Evolutionary conservation across 2,797 vertebrate genomes (phyloP).

Genomic region (Kryptolebias ocellatus): DNA sequence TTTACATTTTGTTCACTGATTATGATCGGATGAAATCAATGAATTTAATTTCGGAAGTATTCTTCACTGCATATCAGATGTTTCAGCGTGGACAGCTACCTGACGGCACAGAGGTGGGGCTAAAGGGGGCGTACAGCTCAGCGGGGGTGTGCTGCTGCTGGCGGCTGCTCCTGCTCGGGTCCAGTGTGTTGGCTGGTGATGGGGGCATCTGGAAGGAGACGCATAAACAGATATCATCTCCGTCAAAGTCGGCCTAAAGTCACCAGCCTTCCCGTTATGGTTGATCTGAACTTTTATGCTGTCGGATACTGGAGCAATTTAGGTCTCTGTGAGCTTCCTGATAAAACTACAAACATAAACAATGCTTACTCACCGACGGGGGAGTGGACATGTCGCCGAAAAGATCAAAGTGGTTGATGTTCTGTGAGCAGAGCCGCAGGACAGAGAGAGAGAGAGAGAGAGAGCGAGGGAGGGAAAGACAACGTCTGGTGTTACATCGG

Average conservation of each 20-base stretch:
- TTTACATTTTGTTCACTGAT: too few species aligned
- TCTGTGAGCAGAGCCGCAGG: conserved; percentile 76
- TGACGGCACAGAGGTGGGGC: conserved; percentile 95
- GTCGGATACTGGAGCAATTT: conserved; percentile 18
- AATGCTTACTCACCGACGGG: conserved; percentile 90
- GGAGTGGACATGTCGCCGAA: conserved; percentile 99
- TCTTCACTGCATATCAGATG: not conserved
- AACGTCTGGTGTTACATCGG: conserved; percentile 63
- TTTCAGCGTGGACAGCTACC: conserved; percentile 75
- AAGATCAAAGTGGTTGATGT: conserved; percentile 98
- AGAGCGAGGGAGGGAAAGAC: conserved; percentile 38
- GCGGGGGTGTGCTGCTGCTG: conserved; percentile 84
- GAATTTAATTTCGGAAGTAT: too few species aligned
- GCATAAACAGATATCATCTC: conserved; percentile 50
- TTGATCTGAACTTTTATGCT: conserved; percentile 20
- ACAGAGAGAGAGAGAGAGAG: conserved; percentile 26
- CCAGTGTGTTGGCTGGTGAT: conserved; percentile 97
- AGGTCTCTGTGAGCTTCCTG: conserved; percentile 5
- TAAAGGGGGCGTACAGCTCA: conserved; percentile 94
- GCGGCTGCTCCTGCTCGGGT: conserved; percentile 89
- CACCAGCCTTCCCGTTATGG: conserved; percentile 26
- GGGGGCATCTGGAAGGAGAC: conserved; percentile 89
- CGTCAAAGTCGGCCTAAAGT: conserved; percentile 60
- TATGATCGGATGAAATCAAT: not conserved
- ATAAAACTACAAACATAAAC: conserved; percentile 18